Evolutionary conservation across 2,888 invertebrate species (phyloP), one percentile per base, ranked within the genome.

Genomic region (Cheilosia grossa): DNA sequence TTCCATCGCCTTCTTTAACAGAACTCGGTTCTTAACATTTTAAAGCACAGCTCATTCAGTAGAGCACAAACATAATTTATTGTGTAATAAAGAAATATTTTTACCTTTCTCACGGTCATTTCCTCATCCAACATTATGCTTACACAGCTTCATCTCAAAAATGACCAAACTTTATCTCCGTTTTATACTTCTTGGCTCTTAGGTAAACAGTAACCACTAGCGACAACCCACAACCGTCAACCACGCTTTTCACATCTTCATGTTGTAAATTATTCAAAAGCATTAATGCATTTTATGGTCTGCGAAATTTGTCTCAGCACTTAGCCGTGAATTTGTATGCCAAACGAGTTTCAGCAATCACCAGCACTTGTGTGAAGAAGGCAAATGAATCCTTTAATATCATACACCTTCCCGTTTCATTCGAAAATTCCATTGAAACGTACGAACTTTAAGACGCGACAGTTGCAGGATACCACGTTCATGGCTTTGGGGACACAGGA

Each of bases 241-340:
- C 66, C 40, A 40, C 66, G 42, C 40, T 66, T 40, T 53, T 53
- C 40, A 53, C 40, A 66, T 66, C 53, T 56, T 42, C 42, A 27
- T 44, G 27, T 27, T 40, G 27, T 67, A 54, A 67, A 69, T 69
- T 69, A 69, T 69, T 69, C 69, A 69, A 56, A 47, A 19, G 69
- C 69, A 21, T 69, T 69, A 69, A 56, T 69, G 69, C 56, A 69
- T 69, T 69, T 69, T 69, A 69, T 69, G 56, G 69, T 56, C 56
- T 56, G 47, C 44, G 30, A 69, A 69, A 69, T 69, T 69, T 56
- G 56, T 58, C 69, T 44, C 58, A 58, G 56, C 69, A 69, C 69
- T 69, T 69, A 69, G 69, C 47, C 15, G 44, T 30, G 9, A 44
- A 56, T 69, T 69, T 69, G 58, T 69, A 66, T 66, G 51, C 66